phyloP scores from a whole-genome alignment of 2,113 vertebrate species.

The Pelecanoides urinatrix region DNA sequence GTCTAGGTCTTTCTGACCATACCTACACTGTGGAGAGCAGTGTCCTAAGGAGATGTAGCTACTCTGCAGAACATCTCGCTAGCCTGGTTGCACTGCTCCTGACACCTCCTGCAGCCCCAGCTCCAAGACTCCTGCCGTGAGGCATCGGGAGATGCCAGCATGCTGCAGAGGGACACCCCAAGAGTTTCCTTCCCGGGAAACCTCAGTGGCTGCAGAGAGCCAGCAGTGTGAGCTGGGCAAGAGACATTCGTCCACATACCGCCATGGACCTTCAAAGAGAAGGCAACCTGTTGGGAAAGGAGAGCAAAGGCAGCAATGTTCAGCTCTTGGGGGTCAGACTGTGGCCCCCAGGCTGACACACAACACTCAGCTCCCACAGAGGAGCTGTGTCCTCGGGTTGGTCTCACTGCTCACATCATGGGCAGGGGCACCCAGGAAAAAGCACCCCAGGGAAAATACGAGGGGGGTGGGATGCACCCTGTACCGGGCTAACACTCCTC shows the following conservation, averaged over 20 bases:
- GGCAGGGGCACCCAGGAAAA: not conserved
- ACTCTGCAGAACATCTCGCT: not conserved
- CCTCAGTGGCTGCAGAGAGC: not conserved
- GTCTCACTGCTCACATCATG: not conserved
- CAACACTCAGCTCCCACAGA: not conserved
- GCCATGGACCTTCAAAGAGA: not conserved
- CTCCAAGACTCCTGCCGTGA: not conserved
- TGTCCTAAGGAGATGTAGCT: not conserved
- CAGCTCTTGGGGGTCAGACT: not conserved
- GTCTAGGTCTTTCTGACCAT: not conserved
- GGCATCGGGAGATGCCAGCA: not conserved
- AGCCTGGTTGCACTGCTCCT: not conserved
- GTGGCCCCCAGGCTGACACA: not conserved
- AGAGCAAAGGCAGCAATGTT: not conserved
- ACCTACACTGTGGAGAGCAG: not conserved
- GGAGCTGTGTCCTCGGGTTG: not conserved
- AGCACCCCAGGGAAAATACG: not conserved
- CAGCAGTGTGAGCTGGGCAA: not conserved
- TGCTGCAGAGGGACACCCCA: not conserved
- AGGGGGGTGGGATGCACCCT: not conserved
- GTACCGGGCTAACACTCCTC: not conserved
- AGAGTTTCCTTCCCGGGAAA: not conserved
- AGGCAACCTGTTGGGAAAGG: not conserved
- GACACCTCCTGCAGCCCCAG: not conserved
- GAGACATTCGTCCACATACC: not conserved